Evolutionary conservation across 2,888 invertebrate species (phyloP).

Genomic region (Sarcophaga subvicina): DNA sequence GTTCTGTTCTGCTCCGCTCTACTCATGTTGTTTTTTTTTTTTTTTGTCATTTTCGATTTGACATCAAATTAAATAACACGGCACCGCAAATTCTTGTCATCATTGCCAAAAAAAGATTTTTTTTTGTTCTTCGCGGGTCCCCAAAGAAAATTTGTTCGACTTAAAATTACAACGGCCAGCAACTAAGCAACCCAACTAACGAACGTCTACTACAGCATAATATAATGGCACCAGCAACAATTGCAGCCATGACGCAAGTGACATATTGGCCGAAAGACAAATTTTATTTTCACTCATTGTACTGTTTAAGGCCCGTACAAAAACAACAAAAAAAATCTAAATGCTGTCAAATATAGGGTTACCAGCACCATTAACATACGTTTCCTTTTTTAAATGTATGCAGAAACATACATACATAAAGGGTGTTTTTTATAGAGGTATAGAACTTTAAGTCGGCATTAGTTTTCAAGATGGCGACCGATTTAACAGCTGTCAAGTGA

Average conservation of each 20-base stretch:
- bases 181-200: not conserved
- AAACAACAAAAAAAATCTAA: not conserved
- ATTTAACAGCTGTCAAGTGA: no score
- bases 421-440: no score
- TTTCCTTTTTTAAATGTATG: no score
- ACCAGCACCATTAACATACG: not conserved
- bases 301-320: not conserved
- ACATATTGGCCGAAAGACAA: constrained; percentile 65
- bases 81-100: constrained; percentile 65
- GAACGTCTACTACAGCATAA: not conserved
- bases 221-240: constrained; percentile 29
- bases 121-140: constrained; percentile 32
- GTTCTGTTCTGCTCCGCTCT: not conserved
- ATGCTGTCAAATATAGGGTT: constrained; percentile 48
- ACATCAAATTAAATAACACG: constrained; percentile 68
- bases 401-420: no score
- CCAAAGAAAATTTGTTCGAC: constrained; percentile 23
- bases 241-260: constrained; percentile 65
- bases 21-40: constrained; percentile 2
- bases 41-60: constrained; percentile 50
- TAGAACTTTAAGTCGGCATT: no score
- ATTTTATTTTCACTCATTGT: constrained; percentile 39
- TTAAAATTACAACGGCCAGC: constrained; percentile 30
- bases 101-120: constrained; percentile 56
- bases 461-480: no score